A percentile compares a stretch with the other conserved stretches of the same genome.
Conservation (phyloP, 2,113 vertebrate species). For the Zosterops lateralis region DNA sequence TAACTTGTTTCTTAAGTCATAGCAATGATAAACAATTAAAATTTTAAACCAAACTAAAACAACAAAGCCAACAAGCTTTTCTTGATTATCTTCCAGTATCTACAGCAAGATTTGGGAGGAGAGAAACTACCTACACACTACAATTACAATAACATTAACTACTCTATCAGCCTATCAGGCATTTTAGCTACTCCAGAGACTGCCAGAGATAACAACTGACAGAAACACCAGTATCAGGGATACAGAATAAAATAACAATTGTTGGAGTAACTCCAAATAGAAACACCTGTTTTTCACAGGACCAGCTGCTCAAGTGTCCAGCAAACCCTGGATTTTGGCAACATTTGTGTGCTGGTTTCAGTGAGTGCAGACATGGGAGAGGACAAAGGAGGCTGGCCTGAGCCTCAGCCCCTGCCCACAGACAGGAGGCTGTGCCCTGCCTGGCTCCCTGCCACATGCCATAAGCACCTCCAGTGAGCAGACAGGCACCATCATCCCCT, state of each 20-base stretch:
- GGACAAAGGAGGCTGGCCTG: rapidly evolving
- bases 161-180: neutral
- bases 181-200: neutral
- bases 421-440: neutral
- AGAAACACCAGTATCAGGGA: neutral
- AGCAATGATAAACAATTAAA: neutral
- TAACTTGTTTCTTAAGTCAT: neutral
- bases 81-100: neutral
- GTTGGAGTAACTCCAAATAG: neutral
- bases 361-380: neutral
- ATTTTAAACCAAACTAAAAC: neutral
- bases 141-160: neutral
- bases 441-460: rapidly evolving
- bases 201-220: neutral
- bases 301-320: neutral
- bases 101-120: neutral
- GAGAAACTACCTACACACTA: neutral
- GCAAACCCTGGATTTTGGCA: neutral
- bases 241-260: neutral
- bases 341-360: neutral
- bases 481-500: neutral
- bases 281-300: neutral
- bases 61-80: neutral
- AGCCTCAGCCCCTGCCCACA: neutral
- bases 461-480: neutral